These are phyloP conservation scores for Myotis daubentonii DNA, from an alignment of 2,797 vertebrate genomes.

Conservation along the genomic window DNA sequence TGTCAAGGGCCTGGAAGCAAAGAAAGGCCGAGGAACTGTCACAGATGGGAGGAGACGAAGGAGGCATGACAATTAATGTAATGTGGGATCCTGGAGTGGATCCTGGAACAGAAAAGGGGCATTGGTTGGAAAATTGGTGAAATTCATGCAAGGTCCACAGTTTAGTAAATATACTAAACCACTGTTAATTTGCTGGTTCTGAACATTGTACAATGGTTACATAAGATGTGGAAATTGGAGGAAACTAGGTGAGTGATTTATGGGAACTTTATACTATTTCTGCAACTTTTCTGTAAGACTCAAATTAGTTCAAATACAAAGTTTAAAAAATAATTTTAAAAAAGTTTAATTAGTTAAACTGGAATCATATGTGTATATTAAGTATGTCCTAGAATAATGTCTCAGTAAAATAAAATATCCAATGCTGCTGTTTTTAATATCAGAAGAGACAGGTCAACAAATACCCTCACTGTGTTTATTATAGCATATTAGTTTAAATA, in stretches of 20 bases:
- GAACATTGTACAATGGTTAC: background rate
- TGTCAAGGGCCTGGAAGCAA: background rate
- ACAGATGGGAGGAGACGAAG: background rate
- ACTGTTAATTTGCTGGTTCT: background rate
- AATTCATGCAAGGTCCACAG: background rate
- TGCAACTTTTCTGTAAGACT: background rate
- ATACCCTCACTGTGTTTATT: background rate
- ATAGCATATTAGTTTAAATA: background rate
- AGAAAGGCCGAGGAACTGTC: background rate
- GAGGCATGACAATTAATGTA: background rate
- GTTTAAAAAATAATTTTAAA: background rate
- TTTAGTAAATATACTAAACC: background rate
- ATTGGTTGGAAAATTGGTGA: background rate
- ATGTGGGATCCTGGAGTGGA: background rate
- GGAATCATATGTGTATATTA: background rate
- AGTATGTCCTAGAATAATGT: background rate
- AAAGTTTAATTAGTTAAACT: background rate
- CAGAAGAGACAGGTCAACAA: background rate
- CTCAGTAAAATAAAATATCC: background rate
- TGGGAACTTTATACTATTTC: background rate
- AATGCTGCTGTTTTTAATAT: background rate
- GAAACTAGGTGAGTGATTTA: background rate
- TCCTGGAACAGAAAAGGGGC: background rate
- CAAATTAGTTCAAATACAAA: constrained; percentile 18
- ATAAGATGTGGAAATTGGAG: background rate